Evolutionary conservation across 2,888 invertebrate species (phyloP).

Genomic region (Pheosia tremula): DNA sequence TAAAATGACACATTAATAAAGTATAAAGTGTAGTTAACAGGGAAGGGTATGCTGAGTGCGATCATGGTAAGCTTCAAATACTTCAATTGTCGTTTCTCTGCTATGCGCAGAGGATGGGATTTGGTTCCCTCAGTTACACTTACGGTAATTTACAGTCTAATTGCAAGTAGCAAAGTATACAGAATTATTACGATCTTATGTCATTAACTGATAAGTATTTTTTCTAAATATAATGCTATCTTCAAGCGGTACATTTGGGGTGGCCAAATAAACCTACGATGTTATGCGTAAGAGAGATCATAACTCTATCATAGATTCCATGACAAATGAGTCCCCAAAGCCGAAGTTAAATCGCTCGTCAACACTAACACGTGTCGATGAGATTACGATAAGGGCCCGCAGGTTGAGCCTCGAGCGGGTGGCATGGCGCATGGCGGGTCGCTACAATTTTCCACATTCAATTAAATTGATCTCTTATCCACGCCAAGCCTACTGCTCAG

Average conservation of each 20-base stretch:
- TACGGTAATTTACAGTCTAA: too few relatives aligned
- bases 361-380: neutral
- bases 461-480: neutral
- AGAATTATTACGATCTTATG: too few relatives aligned
- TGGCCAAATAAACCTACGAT: too few relatives aligned
- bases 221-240: too few relatives aligned
- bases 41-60: neutral
- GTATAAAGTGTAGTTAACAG: neutral
- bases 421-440: neutral
- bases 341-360: neutral
- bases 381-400: neutral
- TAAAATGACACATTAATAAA: neutral
- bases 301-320: neutral
- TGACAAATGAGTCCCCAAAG: neutral
- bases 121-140: too few relatives aligned
- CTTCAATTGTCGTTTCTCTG: too few relatives aligned
- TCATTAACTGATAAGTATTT: too few relatives aligned
- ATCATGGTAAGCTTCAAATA: too few relatives aligned
- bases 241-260: too few relatives aligned
- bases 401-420: neutral
- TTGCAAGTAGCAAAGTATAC: too few relatives aligned
- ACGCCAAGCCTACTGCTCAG: neutral
- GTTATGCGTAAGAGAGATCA: neutral
- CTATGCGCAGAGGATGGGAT: too few relatives aligned
- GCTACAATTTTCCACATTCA: neutral